Base-by-base conservation (phyloP, 2,113 vertebrate genomes). In the Megaceryle maxima region DNA sequence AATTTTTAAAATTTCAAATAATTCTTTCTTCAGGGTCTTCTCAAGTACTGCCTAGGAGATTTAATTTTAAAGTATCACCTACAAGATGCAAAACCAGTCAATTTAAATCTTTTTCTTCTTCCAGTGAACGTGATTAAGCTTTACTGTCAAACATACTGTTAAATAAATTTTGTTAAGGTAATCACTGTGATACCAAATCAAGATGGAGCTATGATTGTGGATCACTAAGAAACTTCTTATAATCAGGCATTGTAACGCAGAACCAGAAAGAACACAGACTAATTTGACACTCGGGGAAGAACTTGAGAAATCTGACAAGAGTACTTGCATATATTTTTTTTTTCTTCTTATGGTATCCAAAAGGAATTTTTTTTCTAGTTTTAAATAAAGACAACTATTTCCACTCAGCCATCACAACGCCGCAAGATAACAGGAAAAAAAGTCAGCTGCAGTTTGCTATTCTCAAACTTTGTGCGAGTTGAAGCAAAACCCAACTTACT, bases 401-500 rank as follows among this genome's bases (percentile, higher is more conserved):
- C 28, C 51, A 63, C 22, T 63, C 67, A 39, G 74, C 29, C 44
- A 6, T 19, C 35, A 46, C 37, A 35, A 16, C 19, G 55, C 25
- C 55, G 48, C 8, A 55, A 62, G 22, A 29, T 41, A 63, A 37
- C 9, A 80, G 55, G 39, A 10, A 72, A 46, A 15, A 9, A 70
- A 48, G 6, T 7, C 43, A 41, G 10, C 25, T 88, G 50, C n/a
- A 70, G n/a, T 69, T 59, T 51, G n/a, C 56, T 86, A n/a, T 39
- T 63, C 35, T 64, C 41, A 55, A 67, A 55, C 8, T 56, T 62
- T 22, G 62, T 48, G 67, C 0, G 1, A 57, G 33, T 35, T 44
- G 10, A 57, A 85, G 59, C 25, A 80, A 87, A 87, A 43, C 5
- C 11, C 50, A 85, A 97, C 98, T 97, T 98, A 99, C 99, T 99